Percentiles rank a stretch among this genome's conserved stretches.
These are phyloP conservation scores for Malurus elegans DNA, from an alignment of 2,113 vertebrate species.

Conservation along the genomic window DNA sequence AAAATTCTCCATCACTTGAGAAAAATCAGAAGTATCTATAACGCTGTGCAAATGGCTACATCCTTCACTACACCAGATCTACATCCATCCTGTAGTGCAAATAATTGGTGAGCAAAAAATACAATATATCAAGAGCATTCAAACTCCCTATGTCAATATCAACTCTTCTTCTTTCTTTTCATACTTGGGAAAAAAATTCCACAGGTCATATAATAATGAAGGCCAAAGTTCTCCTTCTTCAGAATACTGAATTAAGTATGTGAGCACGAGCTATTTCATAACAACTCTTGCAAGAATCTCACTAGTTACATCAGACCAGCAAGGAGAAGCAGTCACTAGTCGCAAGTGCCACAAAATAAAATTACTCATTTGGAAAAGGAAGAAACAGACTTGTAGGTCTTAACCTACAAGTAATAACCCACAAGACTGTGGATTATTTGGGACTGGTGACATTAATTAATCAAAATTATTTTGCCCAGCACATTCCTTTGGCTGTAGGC, in stretches of 20 bases:
- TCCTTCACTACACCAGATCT: not conserved
- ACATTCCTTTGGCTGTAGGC: not conserved
- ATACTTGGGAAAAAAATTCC: not conserved
- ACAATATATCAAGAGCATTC: not conserved
- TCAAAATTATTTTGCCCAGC: not conserved
- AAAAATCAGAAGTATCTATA: not conserved
- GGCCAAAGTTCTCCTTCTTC: not conserved
- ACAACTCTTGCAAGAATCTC: not conserved
- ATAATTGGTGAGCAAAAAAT: not conserved
- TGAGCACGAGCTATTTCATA: not conserved
- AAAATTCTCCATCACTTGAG: not conserved
- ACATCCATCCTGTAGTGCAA: not conserved
- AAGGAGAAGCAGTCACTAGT: not conserved
- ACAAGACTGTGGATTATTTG: not conserved
- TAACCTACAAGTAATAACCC: not conserved
- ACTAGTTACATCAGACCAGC: not conserved
- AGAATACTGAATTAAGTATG: not conserved
- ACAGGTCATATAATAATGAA: not conserved
- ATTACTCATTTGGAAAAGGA: not conserved
- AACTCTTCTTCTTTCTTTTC: not conserved
- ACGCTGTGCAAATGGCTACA: not conserved
- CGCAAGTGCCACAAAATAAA: not conserved
- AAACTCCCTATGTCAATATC: not conserved
- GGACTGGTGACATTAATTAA: not conserved
- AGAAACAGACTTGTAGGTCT: not conserved